Evolutionary conservation across 2,797 vertebrate species (phyloP), one percentile per base, ranked within the genome.

Genomic region (Periophthalmus magnuspinnatus): DNA sequence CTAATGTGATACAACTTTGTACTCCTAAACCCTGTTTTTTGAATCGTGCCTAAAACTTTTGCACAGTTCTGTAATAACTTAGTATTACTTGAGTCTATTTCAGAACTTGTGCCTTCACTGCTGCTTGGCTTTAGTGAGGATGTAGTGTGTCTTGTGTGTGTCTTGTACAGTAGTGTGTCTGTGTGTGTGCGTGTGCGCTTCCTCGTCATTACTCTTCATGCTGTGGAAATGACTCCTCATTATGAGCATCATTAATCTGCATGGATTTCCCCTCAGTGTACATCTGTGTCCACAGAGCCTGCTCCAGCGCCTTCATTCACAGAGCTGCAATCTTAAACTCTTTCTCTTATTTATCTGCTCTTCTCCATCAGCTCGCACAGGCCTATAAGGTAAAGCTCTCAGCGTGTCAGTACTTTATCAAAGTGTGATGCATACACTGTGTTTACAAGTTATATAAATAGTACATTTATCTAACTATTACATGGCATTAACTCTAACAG

Each of bases 321-420:
- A 54, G 22, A 56, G 66, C 54, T 47, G n/a, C 47, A 48, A 58
- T 78, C 65, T 52, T 73, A 50, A 54, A 71, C 75, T 83, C 36
- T 70, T 82, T 87, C 22, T 72, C 84, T 83, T 72, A 13, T 76
- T 22, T 78, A 80, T 86, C 75, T 92, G 80, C 90, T 84, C 83
- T 89, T 71, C 73, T 83, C 63, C 91, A 91, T 85, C 92, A 99
- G 97, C 97, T 99, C 82, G 95, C 97, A 85, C 96, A 97, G 95
- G 97, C 97, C 88, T 93, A 97, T 87, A 96, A 97, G 97, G 97
- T 99, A 96, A 97, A 93, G 14, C 62, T 48, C 41, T 19, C n/a
- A 48, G 14, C 4, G 14, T 17, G 38, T 64, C 62, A 24, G 21
- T 19, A 64, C 13, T 21, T 24, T 64, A 28, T 24, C 19, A 41